Evolutionary conservation across 1,140 invertebrate species (phyloP), one percentile per base, ranked within the genome.

Genomic region (Drosophila busckii): DNA sequence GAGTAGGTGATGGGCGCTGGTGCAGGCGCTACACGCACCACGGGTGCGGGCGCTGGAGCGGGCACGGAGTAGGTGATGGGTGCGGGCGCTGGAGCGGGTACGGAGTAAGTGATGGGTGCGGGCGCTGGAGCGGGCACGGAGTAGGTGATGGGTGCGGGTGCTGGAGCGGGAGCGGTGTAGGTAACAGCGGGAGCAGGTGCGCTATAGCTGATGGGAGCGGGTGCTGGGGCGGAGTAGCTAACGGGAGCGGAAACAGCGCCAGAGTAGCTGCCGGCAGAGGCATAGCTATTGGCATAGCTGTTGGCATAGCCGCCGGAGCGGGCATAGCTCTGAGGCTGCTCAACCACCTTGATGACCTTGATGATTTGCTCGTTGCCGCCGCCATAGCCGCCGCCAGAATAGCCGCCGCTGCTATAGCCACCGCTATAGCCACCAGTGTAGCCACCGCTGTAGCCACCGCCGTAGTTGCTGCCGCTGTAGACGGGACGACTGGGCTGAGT

Each of bases 301-400:
- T 63, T 60, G 2, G 41, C 23, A 17, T 54, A 69, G 34, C 62
- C 38, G 8, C 55, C 26, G 4, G 54, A 56, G 13, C 62, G 44
- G 2, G 49, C 48, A 6, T 58, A 67, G n/a, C 37, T 16, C 23
- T 68, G 58, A 4, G 78, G 55, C 28, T 61, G 69, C 12, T 83
- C 70, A 16, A 83, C 53, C 12, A 83, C 76, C 44, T 83, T 83
- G 40, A 83, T 83, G 32, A 83, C 17, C 37, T 70, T 75, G 9
- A 83, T 52, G 5, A 83, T 37, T 37, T 83, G 66, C 35, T 75
- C 80, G n/a, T n/a, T n/a, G n/a, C 78, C 48, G 3, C 56, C 56
- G 15, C 61, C 26, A 5, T 73, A 69, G 4, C 50, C 22, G 0
- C 71, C 64, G 0, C 73, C 58, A 0, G 68, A 45, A 15, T 66